These are phyloP conservation scores for Betta splendens DNA, from an alignment of 2,797 vertebrate genomes.

Conservation along the genomic window DNA sequence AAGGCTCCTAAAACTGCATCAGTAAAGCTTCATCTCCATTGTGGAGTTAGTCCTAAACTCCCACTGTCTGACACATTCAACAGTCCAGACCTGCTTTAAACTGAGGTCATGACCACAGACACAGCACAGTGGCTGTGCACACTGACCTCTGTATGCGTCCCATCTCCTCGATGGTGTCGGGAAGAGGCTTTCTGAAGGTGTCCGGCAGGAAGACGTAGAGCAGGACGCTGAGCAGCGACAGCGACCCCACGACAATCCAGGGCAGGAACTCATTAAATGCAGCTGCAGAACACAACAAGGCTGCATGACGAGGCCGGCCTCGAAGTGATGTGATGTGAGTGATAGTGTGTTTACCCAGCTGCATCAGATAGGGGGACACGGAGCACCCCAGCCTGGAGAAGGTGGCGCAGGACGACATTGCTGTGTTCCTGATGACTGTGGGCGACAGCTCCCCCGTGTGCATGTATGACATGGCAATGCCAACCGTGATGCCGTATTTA, in stretches of 20 bases:
- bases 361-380: conserved; percentile 54
- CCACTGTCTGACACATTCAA: not conserved
- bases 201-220: conserved; percentile 56
- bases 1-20: no score
- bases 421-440: conserved; percentile 65
- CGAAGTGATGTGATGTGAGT: not conserved
- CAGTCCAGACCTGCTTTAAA: no score
- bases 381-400: conserved; percentile 54
- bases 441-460: conserved; percentile 59
- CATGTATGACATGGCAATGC: conserved; percentile 13
- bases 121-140: not conserved
- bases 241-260: conserved; percentile 46
- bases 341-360: conserved; percentile 53
- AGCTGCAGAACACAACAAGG: conserved; percentile 32
- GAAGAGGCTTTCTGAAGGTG: conserved; percentile 58
- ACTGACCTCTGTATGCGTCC: conserved; percentile 31
- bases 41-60: no score
- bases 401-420: conserved; percentile 50
- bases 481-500: conserved; percentile 54
- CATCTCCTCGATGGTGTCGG: conserved; percentile 65
- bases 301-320: not conserved
- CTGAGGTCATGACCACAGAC: no score
- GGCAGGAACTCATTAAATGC: conserved; percentile 44
- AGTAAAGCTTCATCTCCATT: no score
- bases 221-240: conserved; percentile 48